Evolutionary conservation across 2,113 vertebrate genomes (phyloP).

Genomic region (Miniopterus natalensis): DNA sequence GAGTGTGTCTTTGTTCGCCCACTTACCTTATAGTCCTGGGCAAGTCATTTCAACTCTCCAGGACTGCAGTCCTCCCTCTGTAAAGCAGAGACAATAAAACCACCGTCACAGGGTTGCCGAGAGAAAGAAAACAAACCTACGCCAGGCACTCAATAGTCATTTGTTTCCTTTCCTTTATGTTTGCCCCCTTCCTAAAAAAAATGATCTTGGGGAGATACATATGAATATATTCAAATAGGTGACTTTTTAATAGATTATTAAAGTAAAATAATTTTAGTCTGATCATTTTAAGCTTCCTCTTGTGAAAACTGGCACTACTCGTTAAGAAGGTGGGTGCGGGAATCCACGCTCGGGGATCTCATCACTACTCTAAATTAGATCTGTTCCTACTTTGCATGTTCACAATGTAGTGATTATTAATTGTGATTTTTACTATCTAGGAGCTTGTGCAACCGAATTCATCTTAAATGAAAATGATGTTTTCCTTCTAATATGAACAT

Average conservation of each 20-base stretch:
- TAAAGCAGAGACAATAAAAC: background rate
- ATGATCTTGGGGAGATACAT: background rate
- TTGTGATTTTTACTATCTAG: background rate
- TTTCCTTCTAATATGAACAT: background rate
- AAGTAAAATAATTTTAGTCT: slow-evolving; percentile 46
- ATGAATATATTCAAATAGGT: background rate
- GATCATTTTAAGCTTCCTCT: slow-evolving; percentile 9
- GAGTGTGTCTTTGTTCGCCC: background rate
- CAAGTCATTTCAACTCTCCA: background rate
- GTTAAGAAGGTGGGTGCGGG: background rate
- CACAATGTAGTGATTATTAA: background rate
- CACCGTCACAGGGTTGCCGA: background rate
- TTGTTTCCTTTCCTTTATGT: background rate
- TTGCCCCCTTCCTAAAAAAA: slow-evolving; percentile 19
- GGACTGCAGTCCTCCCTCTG: background rate
- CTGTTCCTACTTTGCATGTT: background rate
- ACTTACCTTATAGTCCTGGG: background rate
- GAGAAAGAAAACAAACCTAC: background rate
- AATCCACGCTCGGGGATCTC: background rate
- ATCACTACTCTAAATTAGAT: background rate
- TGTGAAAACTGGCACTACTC: background rate
- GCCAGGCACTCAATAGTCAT: background rate
- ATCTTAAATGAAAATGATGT: background rate
- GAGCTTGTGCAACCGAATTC: background rate
- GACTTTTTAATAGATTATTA: slow-evolving; percentile 32